These are phyloP conservation scores for Napeogenes sylphis DNA, from an alignment of 2,888 invertebrate genomes.

Conservation along the genomic window DNA sequence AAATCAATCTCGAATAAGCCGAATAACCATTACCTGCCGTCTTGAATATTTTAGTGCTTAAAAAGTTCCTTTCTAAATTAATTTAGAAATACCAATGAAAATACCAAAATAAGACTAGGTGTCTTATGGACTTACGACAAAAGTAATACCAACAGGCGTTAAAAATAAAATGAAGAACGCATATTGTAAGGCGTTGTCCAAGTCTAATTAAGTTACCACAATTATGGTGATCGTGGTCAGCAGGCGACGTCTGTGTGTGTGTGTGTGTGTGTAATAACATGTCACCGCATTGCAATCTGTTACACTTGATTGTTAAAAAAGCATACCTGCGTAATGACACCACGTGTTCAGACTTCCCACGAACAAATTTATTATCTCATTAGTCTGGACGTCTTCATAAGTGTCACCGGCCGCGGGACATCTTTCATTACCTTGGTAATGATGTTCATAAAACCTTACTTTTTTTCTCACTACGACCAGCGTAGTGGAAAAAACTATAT, in stretches of 20 bases:
- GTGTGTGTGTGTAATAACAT: slow-evolving; percentile 12
- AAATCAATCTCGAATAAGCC: slow-evolving; percentile 22
- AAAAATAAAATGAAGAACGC: neutral
- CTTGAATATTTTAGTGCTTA: neutral
- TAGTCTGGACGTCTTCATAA: slow-evolving; percentile 70
- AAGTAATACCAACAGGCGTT: no score
- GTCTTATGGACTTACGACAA: no score
- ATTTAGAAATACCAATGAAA: no score
- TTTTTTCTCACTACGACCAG: slow-evolving; percentile 42
- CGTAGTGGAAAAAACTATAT: slow-evolving; percentile 7
- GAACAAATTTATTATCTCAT: slow-evolving; percentile 67
- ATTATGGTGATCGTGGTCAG: neutral
- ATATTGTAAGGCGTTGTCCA: neutral
- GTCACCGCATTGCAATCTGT: slow-evolving; percentile 23
- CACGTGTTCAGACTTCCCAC: slow-evolving; percentile 49
- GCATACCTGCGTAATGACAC: slow-evolving; percentile 28
- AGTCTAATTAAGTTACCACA: neutral
- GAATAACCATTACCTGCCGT: neutral
- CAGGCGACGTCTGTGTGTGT: neutral
- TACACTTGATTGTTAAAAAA: slow-evolving; percentile 26
- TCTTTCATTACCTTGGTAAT: slow-evolving; percentile 67
- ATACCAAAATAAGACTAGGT: no score
- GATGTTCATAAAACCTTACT: slow-evolving; percentile 58
- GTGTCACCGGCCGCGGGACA: slow-evolving; percentile 66
- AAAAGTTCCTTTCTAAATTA: neutral